A percentile compares a stretch with the other conserved stretches of the same genome.
Evolutionary conservation across 2,888 invertebrate species (phyloP).

Genomic region (Melitaea athalia): DNA sequence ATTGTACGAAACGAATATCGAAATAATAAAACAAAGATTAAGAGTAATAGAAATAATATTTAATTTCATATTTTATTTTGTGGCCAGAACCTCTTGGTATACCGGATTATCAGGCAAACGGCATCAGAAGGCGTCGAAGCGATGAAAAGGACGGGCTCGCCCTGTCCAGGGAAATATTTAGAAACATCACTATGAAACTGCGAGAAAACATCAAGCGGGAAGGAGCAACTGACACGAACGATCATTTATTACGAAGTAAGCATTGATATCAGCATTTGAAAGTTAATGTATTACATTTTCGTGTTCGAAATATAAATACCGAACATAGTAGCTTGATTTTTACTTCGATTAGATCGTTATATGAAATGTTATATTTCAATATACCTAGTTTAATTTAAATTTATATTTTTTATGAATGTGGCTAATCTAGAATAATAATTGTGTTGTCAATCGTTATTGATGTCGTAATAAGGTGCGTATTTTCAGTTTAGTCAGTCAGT

Average conservation of each 20-base stretch:
- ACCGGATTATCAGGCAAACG: constrained; percentile 65
- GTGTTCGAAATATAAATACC: neutral
- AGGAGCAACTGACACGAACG: constrained; percentile 70
- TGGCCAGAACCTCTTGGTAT: constrained; percentile 69
- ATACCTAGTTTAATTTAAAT: too few relatives aligned
- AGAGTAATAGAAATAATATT: too few relatives aligned
- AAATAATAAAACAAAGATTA: too few relatives aligned
- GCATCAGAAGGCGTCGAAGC: constrained; percentile 65
- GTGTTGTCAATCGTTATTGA: too few relatives aligned
- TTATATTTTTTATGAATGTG: too few relatives aligned
- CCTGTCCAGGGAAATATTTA: constrained; percentile 78
- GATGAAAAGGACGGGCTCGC: constrained; percentile 76
- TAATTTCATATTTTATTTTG: neutral
- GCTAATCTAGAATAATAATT: too few relatives aligned
- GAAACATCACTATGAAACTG: constrained; percentile 78
- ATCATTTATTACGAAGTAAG: constrained; percentile 74
- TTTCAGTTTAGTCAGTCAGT: too few relatives aligned
- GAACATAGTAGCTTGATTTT: too few relatives aligned
- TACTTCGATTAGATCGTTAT: too few relatives aligned
- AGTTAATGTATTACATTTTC: constrained; percentile 22
- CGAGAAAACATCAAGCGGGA: constrained; percentile 77
- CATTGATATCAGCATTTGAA: constrained; percentile 47
- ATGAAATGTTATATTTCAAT: too few relatives aligned
- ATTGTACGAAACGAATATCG: too few relatives aligned
- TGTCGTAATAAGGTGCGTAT: too few relatives aligned